Evolutionary conservation across 2,797 vertebrate genomes (phyloP).

Genomic region (Gouania willdenowi): DNA sequence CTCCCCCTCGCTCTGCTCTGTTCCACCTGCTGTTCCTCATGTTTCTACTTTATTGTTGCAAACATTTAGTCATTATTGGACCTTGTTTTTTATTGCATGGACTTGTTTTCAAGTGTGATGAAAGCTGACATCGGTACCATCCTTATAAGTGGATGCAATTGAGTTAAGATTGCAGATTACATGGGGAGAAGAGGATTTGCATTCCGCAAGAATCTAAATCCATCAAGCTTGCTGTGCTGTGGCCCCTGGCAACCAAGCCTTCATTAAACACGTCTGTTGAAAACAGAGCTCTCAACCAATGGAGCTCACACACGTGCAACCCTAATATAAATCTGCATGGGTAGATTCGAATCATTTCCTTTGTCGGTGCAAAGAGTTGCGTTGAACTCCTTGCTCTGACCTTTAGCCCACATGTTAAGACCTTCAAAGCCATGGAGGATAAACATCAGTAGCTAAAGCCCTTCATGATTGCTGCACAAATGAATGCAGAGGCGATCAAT

Average conservation of each 20-base stretch:
- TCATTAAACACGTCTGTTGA: constrained; percentile 11
- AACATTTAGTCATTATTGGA: not conserved
- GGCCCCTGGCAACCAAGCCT: constrained; percentile 29
- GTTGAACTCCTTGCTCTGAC: constrained; percentile 41
- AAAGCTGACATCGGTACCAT: constrained; percentile 22
- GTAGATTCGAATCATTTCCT: constrained; percentile 32
- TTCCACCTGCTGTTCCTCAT: constrained; percentile 21
- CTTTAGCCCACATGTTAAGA: constrained; percentile 57
- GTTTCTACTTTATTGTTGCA: not conserved
- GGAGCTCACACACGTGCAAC: not conserved
- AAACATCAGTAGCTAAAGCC: constrained; percentile 53
- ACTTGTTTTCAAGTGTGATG: not conserved
- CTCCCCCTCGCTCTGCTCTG: not conserved
- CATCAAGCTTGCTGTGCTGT: constrained; percentile 11
- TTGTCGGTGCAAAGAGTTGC: constrained; percentile 14
- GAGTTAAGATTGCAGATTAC: constrained; percentile 44
- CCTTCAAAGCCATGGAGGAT: constrained; percentile 53
- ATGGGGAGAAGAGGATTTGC: constrained; percentile 32
- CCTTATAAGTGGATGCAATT: constrained; percentile 10
- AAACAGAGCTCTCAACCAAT: constrained; percentile 9
- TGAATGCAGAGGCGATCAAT: constrained; percentile 57
- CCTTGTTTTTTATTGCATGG: not conserved
- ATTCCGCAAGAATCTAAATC: constrained; percentile 42
- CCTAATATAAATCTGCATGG: constrained; percentile 14
- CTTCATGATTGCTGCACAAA: constrained; percentile 20